phyloP scores from a whole-genome alignment of 2,113 vertebrate genomes.

The Cyanoramphus novaezelandiae region DNA sequence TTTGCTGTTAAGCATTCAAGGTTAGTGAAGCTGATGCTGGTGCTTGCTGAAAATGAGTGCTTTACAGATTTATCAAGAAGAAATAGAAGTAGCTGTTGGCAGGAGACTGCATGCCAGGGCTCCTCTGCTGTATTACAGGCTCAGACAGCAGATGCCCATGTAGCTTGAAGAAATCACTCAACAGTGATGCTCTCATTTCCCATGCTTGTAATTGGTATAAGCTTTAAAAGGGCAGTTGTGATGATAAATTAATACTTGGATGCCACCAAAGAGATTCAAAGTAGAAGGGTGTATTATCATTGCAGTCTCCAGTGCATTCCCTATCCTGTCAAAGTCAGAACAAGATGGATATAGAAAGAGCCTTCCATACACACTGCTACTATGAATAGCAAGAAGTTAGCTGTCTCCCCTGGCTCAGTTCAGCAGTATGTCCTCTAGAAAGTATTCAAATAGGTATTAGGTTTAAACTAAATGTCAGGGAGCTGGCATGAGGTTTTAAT shows the following conservation, averaged over 20 bases:
- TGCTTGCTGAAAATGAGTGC: neutral
- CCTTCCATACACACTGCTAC: neutral
- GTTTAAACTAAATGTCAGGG: neutral
- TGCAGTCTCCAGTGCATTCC: neutral
- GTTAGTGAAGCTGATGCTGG: neutral
- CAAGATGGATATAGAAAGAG: neutral
- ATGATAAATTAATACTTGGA: neutral
- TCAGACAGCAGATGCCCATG: neutral
- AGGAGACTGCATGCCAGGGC: neutral
- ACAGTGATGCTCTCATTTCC: neutral
- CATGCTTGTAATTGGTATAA: neutral
- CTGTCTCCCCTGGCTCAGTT: neutral
- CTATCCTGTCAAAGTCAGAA: neutral
- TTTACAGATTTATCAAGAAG: neutral
- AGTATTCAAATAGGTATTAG: neutral
- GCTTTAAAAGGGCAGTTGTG: neutral
- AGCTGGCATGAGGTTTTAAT: neutral
- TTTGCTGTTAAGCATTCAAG: neutral
- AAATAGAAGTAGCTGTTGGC: neutral
- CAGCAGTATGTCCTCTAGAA: neutral
- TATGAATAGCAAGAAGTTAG: neutral
- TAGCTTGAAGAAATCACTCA: slow-evolving; percentile 28
- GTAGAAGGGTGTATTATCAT: neutral
- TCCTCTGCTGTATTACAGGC: neutral
- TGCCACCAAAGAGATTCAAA: neutral